A percentile compares a stretch with the other conserved stretches of the same genome.
These are phyloP conservation scores for Sebastes melanostomus DNA, from an alignment of 2,797 vertebrate species.

Conservation along the genomic window DNA sequence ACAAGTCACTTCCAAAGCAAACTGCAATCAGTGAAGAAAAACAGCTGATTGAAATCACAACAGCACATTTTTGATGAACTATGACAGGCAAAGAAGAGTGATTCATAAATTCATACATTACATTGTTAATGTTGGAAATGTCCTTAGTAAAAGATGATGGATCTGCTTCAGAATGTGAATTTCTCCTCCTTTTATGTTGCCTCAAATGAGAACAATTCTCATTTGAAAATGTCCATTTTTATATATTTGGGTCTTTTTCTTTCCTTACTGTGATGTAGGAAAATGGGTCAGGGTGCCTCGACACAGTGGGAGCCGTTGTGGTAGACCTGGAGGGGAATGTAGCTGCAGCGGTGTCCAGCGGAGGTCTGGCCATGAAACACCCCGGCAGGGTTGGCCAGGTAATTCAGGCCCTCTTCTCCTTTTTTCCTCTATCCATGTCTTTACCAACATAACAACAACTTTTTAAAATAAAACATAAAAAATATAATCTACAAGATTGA, in stretches of 20 bases:
- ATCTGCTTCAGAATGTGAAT: conserved; percentile 9
- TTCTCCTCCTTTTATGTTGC: neutral
- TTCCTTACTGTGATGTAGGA: conserved; percentile 52
- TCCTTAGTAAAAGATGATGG: neutral
- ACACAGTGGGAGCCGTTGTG: conserved; percentile 96
- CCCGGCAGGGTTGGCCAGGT: conserved; percentile 98
- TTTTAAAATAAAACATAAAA: neutral
- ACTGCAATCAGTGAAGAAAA: conserved; percentile 68
- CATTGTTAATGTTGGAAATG: conserved; percentile 23
- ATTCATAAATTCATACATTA: conserved; percentile 32
- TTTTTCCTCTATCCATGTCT: neutral
- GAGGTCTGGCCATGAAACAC: conserved; percentile 97
- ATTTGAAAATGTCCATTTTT: neutral
- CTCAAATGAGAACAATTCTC: neutral
- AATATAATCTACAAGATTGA: neutral
- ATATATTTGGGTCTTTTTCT: neutral
- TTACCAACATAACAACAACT: neutral
- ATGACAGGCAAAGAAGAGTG: conserved; percentile 8
- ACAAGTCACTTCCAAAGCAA: conserved; percentile 64
- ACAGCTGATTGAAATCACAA: conserved; percentile 50
- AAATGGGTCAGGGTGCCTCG: conserved; percentile 87
- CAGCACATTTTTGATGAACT: conserved; percentile 46
- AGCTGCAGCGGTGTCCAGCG: conserved; percentile 97
- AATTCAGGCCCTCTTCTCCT: neutral
- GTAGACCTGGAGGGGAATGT: conserved; percentile 98